Base-by-base conservation (phyloP, 2,797 vertebrate species). In the Ptychobarbus kaznakovi region DNA sequence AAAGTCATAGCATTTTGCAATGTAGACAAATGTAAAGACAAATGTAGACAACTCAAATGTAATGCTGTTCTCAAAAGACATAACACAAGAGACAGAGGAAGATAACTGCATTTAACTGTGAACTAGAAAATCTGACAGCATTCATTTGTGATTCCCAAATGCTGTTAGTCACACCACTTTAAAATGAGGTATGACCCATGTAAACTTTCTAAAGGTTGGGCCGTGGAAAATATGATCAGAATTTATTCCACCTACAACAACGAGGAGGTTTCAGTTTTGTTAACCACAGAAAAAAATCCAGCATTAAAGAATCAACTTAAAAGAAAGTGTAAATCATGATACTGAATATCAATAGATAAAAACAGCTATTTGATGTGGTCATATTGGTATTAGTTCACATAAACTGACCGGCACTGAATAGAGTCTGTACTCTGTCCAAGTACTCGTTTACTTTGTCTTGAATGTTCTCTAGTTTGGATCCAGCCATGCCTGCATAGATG, bases 391-490 rank as follows among this genome's bases (percentile, higher is more conserved):
- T 44, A 38, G 28, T 75, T 87, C 16, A 85, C 20, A 6, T 49
- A 51, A 87, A 93, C 95, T 87, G 89, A 99, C 98, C 97, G 90
- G 97, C 96, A 90, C 95, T 97, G 88, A 97, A 96, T 13, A 99
- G 95, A 89, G 98, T 96, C 87, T 99, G 96, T 85, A 99, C 98
- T 82, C 98, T 95, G 88, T 98, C 97, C 94, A 98, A 88, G 90
- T 99, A 99, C 72, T 99, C 98, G 82, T 94, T 98, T 90, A 97
- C 97, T 93, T 99, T 99, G 83, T 96, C 97, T 93, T 98, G 97
- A 93, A 99, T 97, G 70, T 94, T 96, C 70, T 99, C 98, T 88
- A 99, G 93, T 85, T 96, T 97, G 88, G 98, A 99, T 66, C 97
- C 98, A 84, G 98, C 98, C 98, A 99, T 98, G 72, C 96, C 96